Evolutionary conservation across 2,888 invertebrate species (phyloP), one percentile per base, ranked within the genome.

Genomic region (Podabrus alpinus): DNA sequence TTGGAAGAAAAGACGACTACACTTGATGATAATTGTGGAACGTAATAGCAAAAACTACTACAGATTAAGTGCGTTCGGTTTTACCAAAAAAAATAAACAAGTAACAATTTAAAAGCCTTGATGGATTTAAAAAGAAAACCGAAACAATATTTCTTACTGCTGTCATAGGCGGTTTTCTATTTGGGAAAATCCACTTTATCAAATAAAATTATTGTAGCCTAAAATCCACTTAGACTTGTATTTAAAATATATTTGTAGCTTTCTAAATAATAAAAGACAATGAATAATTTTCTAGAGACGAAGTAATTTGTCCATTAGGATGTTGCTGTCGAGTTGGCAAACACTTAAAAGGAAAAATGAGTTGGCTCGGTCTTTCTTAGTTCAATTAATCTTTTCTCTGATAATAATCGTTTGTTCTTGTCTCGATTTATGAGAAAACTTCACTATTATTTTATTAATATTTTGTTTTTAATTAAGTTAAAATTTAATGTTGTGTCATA

Each of bases 271-370:
- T 64, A 64, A 64, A 19, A 64, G 62, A 64, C 61, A 71, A 71
- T 71, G 61, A 71, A 62, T 71, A 71, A 71, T 71, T 71, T 62
- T 64, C 16, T 21, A 17, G 64, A 70, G 62, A 61, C 69, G 61
- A 69, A 61, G 24, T 69, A 61, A 21, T 69, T 61, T 69, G 70
- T 64, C 45, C 45, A 24, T 66, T 64, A 17, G 15, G 25, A 71
- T 62, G 64, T 71, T 71, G 64, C 62, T 71, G 70, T 45, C 17
- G 66, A 71, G 70, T 45, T 71, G 62, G 62, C 62, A 64, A 64
- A 64, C 62, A 64, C 62, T 71, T 61, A 64, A 71, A 71, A 71
- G 64, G 70, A 71, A 62, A 71, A 71, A 71, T 71, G 70, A 71
- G 21, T 64, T 45, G 24, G 25, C 70, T 71, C 25, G 29, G 70